Conservation (phyloP, 2,888 invertebrate genomes). For the Timandra comae region DNA sequence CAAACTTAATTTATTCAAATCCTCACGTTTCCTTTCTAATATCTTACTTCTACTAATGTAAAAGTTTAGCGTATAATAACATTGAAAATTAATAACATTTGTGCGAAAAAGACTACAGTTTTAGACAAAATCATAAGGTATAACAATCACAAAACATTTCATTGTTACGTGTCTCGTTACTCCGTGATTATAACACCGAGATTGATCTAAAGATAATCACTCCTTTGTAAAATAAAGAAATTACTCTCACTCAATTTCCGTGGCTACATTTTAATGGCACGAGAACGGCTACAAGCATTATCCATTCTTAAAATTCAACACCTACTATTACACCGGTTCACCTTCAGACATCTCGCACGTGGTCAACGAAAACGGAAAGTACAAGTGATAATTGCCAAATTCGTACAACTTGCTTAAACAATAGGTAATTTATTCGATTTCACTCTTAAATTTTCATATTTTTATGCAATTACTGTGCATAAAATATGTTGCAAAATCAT, state of each 20-base stretch:
- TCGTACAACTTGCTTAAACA: constrained; percentile 63
- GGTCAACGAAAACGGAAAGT: constrained; percentile 67
- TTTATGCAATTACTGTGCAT: constrained; percentile 23
- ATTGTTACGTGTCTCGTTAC: background rate
- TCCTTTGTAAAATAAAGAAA: constrained; percentile 19
- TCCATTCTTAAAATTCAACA: constrained; percentile 14
- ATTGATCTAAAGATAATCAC: constrained; percentile 6
- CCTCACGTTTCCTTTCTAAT: too few relatives aligned
- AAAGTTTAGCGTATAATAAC: too few relatives aligned
- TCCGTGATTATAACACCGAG: constrained; percentile 7
- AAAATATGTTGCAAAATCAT: background rate
- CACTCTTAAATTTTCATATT: constrained; percentile 71
- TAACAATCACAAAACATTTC: too few relatives aligned
- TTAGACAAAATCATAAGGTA: too few relatives aligned
- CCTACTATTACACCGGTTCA: constrained; percentile 5
- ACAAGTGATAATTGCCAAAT: constrained; percentile 42
- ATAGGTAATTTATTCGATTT: constrained; percentile 73
- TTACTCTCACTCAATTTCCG: constrained; percentile 21
- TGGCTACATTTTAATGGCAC: constrained; percentile 14
- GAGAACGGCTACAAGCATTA: constrained; percentile 11
- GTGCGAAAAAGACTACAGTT: too few relatives aligned
- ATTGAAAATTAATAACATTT: too few relatives aligned
- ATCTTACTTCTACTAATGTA: too few relatives aligned
- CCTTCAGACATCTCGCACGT: constrained; percentile 37
- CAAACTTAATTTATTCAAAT: too few relatives aligned